A percentile compares a stretch with the other conserved stretches of the same genome.
phyloP scores from a whole-genome alignment of 2,888 invertebrate genomes.

The Tillus elongatus region DNA sequence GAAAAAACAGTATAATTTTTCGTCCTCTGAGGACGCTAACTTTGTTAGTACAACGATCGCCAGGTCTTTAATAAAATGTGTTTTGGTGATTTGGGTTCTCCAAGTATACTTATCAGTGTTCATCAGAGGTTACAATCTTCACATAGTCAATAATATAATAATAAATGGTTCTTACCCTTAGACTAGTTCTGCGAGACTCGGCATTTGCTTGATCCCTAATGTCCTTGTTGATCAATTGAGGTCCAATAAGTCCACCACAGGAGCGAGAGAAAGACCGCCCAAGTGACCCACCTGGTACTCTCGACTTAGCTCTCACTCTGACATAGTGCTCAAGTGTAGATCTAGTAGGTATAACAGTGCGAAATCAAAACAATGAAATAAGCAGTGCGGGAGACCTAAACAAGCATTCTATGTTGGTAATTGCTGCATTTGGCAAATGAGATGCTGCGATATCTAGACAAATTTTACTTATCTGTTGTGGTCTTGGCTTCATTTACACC shows the following conservation, averaged over 20 bases:
- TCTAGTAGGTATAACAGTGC: slow-evolving; percentile 40
- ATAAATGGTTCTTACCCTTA: slow-evolving; percentile 44
- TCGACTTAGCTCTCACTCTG: slow-evolving; percentile 53
- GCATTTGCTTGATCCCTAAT: slow-evolving; percentile 43
- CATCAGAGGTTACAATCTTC: not conserved
- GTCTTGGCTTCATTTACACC: too few relatives aligned
- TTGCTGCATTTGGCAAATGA: too few relatives aligned
- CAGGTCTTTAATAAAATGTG: too few relatives aligned
- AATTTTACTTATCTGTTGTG: too few relatives aligned
- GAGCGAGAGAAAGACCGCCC: slow-evolving; percentile 58
- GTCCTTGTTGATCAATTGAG: slow-evolving; percentile 29
- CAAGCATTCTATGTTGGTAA: slow-evolving; percentile 38
- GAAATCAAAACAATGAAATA: slow-evolving; percentile 35
- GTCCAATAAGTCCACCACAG: slow-evolving; percentile 48
- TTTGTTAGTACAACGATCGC: too few relatives aligned
- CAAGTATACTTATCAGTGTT: too few relatives aligned
- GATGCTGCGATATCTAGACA: too few relatives aligned
- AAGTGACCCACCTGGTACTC: slow-evolving; percentile 55
- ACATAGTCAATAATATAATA: too few relatives aligned
- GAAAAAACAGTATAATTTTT: too few relatives aligned
- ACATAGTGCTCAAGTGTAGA: slow-evolving; percentile 46
- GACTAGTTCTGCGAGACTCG: slow-evolving; percentile 50
- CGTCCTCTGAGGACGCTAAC: too few relatives aligned
- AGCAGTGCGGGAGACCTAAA: slow-evolving; percentile 33
- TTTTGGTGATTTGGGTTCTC: too few relatives aligned